Conservation (phyloP, 2,888 invertebrate species). For the Linnaemya tessellans region DNA sequence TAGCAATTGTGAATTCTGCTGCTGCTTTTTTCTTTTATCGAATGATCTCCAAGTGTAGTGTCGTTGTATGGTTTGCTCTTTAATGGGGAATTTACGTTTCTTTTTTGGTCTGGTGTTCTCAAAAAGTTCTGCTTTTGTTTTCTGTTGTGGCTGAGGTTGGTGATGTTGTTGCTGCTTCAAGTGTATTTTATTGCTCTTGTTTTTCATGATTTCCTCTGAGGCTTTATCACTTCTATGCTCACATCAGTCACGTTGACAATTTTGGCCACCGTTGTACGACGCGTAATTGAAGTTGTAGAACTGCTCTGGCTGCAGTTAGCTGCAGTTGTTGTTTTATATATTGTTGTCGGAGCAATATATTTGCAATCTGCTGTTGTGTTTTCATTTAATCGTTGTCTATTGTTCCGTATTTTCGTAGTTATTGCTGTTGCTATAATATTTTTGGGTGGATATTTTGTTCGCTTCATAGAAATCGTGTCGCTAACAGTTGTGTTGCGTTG, state of each 20-base stretch:
- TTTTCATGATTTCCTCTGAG: slow-evolving; percentile 67
- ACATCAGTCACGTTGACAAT: slow-evolving; percentile 68
- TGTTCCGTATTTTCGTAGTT: slow-evolving; percentile 11
- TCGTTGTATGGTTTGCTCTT: slow-evolving; percentile 36
- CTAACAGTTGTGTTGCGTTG: background rate
- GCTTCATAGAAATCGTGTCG: slow-evolving; percentile 54
- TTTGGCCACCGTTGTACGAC: slow-evolving; percentile 52
- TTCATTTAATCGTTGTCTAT: slow-evolving; percentile 64
- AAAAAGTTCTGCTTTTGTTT: slow-evolving; percentile 21
- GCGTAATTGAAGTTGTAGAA: slow-evolving; percentile 38
- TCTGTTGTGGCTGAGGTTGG: slow-evolving; percentile 38
- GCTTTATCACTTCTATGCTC: slow-evolving; percentile 59
- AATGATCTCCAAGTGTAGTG: slow-evolving; percentile 23
- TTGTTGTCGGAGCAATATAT: background rate
- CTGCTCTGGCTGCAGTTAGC: slow-evolving; percentile 14
- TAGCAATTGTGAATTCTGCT: slow-evolving; percentile 3
- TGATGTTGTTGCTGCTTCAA: slow-evolving; percentile 48
- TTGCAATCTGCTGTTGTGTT: slow-evolving; percentile 41
- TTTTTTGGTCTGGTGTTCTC: slow-evolving; percentile 15
- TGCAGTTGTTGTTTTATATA: slow-evolving; percentile 20
- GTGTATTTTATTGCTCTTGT: slow-evolving; percentile 67
- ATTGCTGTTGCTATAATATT: slow-evolving; percentile 33
- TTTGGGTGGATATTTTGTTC: slow-evolving; percentile 32
- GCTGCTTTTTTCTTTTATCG: slow-evolving; percentile 7
- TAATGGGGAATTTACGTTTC: slow-evolving; percentile 24